Evolutionary conservation across 2,797 vertebrate species (phyloP).

Genomic region (Phaenicophaeus curvirostris): DNA sequence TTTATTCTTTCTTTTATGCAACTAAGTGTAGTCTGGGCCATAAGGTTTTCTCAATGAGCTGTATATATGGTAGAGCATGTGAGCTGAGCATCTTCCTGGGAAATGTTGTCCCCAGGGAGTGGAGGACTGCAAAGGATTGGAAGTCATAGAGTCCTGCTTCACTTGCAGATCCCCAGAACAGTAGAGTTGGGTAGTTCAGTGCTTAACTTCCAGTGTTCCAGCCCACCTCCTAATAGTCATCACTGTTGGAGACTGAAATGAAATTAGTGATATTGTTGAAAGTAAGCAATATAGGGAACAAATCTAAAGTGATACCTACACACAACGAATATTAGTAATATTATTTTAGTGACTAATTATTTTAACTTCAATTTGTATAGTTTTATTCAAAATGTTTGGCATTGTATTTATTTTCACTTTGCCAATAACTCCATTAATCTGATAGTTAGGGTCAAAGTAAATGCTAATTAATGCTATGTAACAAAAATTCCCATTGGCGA

Average conservation of each 20-base stretch:
- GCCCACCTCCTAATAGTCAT: neutral
- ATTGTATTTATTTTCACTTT: neutral
- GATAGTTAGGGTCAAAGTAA: neutral
- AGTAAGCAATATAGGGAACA: neutral
- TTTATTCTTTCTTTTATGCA: neutral
- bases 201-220: neutral
- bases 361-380: neutral
- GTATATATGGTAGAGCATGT: neutral
- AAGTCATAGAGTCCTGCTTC: neutral
- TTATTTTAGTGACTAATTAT: neutral
- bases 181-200: neutral
- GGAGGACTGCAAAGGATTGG: neutral
- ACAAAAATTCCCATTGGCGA: neutral
- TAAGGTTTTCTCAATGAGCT: neutral
- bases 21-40: neutral
- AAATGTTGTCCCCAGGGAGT: neutral
- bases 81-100: neutral
- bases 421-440: neutral
- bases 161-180: neutral
- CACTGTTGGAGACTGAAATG: neutral
- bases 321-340: neutral
- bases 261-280: neutral
- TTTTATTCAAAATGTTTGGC: neutral
- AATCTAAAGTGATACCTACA: neutral
- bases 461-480: neutral